phyloP scores from a whole-genome alignment of 2,888 invertebrate genomes.

The Hypolimnas misippus region DNA sequence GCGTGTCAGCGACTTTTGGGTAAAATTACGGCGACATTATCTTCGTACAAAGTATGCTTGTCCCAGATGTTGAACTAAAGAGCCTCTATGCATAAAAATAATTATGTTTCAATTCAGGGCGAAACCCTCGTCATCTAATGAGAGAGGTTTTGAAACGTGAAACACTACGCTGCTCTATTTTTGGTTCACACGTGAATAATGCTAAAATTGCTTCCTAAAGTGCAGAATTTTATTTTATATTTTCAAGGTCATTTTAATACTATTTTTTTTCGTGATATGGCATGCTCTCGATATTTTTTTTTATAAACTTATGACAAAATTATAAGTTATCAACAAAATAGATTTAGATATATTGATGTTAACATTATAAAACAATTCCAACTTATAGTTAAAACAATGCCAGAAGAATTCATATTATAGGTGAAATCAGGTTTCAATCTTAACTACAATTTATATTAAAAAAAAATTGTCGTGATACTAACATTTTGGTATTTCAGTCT shows the following conservation, averaged over 20 bases:
- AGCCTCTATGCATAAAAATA: slow-evolving; percentile 26
- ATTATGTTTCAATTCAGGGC: slow-evolving; percentile 34
- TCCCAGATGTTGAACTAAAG: slow-evolving; percentile 23
- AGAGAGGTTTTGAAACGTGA: slow-evolving; percentile 32
- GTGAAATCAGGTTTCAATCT: no score
- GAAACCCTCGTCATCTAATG: slow-evolving; percentile 32
- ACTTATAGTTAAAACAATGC: no score
- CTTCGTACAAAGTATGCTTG: slow-evolving; percentile 13
- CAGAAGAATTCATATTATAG: no score
- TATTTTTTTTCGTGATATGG: not conserved
- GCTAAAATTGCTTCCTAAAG: slow-evolving; percentile 21
- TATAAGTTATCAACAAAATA: no score
- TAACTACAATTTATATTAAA: no score
- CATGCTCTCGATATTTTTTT: no score
- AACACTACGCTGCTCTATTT: slow-evolving; percentile 24
- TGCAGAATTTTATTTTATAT: not conserved
- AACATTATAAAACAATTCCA: no score
- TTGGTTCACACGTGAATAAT: slow-evolving; percentile 27
- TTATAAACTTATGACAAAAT: no score
- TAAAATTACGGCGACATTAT: slow-evolving; percentile 9
- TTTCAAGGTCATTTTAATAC: not conserved
- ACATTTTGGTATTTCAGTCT: slow-evolving; percentile 17
- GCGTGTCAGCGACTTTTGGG: not conserved
- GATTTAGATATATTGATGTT: no score
- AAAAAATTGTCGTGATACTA: no score